phyloP scores from a whole-genome alignment of 2,113 vertebrate genomes.

The Manacus vitellinus region DNA sequence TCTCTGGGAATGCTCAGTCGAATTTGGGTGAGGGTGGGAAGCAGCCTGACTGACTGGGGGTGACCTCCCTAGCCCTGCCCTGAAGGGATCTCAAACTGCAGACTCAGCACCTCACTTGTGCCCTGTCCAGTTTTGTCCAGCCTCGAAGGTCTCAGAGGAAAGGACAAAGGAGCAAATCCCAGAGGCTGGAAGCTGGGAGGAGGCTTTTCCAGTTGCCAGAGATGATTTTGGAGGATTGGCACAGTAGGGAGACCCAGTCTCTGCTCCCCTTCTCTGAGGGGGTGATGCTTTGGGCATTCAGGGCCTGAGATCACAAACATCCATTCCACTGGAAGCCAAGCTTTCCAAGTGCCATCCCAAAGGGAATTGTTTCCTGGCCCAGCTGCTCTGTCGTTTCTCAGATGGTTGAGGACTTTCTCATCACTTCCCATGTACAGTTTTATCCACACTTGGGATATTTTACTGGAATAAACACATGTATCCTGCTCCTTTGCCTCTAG shows the following conservation, averaged over 20 bases:
- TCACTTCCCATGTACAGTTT: background rate
- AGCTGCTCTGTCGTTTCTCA: background rate
- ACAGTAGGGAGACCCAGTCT: background rate
- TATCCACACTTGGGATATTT: background rate
- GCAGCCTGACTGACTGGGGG: background rate
- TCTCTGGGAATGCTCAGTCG: background rate
- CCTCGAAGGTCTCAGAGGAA: background rate
- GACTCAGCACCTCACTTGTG: background rate
- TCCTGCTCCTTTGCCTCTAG: conserved; percentile 66
- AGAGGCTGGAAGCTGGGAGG: background rate
- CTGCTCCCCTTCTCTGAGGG: background rate
- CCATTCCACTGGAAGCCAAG: background rate
- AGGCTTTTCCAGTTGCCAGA: background rate
- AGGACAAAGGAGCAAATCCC: background rate
- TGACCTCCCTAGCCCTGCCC: background rate
- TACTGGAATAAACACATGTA: background rate
- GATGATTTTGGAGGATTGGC: background rate
- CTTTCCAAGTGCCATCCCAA: background rate
- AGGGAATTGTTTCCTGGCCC: background rate
- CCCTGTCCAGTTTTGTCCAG: background rate
- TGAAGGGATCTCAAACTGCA: background rate
- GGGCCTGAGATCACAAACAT: background rate
- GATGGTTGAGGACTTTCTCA: background rate
- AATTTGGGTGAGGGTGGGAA: background rate
- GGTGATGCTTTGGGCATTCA: background rate